Evolutionary conservation across 2,113 vertebrate genomes (phyloP).

Genomic region (Pachyramphus minor): DNA sequence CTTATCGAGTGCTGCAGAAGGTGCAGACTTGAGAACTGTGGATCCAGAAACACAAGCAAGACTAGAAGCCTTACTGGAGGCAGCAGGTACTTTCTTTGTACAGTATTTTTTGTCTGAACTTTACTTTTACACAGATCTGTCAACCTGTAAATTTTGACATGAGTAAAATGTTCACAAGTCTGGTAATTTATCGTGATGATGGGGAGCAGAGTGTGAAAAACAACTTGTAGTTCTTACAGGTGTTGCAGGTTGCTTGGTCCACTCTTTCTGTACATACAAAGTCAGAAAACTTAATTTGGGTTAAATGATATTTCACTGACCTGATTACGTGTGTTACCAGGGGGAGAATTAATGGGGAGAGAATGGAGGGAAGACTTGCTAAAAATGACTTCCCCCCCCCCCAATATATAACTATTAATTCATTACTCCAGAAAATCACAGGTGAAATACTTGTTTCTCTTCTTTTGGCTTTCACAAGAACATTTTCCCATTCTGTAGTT

Average conservation of each 20-base stretch:
- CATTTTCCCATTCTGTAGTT: not conserved
- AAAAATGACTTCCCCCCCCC: no score
- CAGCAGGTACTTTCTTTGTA: constrained; percentile 84
- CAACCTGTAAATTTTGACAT: not conserved
- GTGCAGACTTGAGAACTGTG: constrained; percentile 92
- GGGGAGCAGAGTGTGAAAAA: not conserved
- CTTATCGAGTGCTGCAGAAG: constrained; percentile 92
- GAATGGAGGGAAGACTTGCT: not conserved
- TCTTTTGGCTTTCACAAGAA: not conserved
- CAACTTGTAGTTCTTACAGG: not conserved
- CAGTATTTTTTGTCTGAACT: not conserved
- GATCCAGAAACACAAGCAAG: constrained; percentile 98
- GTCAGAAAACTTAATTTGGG: not conserved
- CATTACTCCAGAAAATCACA: not conserved
- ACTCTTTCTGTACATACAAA: not conserved
- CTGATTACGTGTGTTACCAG: not conserved
- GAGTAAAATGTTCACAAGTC: not conserved
- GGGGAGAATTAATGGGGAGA: not conserved
- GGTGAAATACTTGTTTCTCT: not conserved
- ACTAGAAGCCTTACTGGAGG: constrained; percentile 95
- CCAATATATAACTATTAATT: not conserved
- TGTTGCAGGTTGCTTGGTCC: not conserved
- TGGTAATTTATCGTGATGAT: not conserved
- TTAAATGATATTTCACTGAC: not conserved
- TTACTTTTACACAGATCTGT: not conserved